phyloP scores from a whole-genome alignment of 1,140 invertebrate species.

The Tenebrio molitor region DNA sequence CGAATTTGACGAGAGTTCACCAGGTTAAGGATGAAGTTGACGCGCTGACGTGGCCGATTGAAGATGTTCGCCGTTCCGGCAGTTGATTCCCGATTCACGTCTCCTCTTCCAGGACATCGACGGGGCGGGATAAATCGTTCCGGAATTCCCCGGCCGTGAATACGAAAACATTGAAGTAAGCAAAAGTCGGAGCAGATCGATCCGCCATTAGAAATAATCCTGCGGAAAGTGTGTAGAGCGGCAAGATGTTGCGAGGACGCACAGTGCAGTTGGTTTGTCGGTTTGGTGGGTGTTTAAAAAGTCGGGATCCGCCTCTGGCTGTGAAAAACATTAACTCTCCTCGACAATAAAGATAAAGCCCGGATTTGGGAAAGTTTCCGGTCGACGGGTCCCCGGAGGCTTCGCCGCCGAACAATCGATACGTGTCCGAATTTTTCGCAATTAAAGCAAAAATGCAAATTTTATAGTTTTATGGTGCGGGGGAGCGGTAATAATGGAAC shows the following conservation, averaged over 20 bases:
- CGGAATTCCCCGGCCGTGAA: constrained; percentile 48
- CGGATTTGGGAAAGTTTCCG: constrained; percentile 22
- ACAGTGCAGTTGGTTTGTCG: no score
- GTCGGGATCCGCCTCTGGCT: neutral
- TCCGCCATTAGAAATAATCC: no score
- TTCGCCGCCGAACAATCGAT: constrained; percentile 14
- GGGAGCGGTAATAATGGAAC: neutral
- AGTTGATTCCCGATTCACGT: constrained; percentile 47
- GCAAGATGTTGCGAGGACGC: no score
- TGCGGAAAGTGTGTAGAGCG: no score
- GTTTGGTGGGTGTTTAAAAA: no score
- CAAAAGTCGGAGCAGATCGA: no score
- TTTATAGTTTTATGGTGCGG: constrained; percentile 27
- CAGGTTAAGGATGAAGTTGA: constrained; percentile 40
- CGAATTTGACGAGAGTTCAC: constrained; percentile 37
- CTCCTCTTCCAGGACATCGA: constrained; percentile 43
- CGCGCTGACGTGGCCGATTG: constrained; percentile 38
- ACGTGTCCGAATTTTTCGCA: constrained; percentile 8
- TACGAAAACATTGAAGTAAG: constrained; percentile 48
- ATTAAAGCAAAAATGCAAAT: constrained; percentile 29
- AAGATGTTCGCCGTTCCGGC: constrained; percentile 29
- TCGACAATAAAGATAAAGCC: constrained; percentile 26
- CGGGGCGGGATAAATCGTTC: constrained; percentile 50
- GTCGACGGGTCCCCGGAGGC: constrained; percentile 9
- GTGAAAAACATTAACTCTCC: constrained; percentile 24